Conservation (phyloP, 2,113 vertebrate species). For the Microtus richardsoni region DNA sequence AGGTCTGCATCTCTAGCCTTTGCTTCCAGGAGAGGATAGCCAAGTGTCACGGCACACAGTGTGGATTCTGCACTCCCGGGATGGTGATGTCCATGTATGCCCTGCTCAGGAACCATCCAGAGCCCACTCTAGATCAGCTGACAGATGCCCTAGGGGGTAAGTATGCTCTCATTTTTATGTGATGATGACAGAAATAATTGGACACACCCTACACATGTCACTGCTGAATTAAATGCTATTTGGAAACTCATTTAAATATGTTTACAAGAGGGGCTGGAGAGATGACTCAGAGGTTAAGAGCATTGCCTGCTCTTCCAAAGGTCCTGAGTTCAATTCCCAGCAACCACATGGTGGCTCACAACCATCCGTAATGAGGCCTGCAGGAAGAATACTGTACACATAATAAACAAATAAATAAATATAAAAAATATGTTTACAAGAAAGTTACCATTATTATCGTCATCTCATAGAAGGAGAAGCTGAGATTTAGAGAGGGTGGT, state of each 20-base stretch:
- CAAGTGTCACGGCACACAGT: constrained; percentile 92
- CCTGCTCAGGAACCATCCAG: constrained; percentile 89
- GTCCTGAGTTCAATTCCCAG: no score
- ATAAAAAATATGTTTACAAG: not conserved
- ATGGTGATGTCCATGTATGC: constrained; percentile 94
- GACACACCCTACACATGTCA: not conserved
- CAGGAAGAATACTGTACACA: no score
- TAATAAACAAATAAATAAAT: no score
- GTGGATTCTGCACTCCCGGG: constrained; percentile 94
- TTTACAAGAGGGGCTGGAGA: no score
- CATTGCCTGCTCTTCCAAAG: no score
- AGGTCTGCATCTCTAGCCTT: not conserved
- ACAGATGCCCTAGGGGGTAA: constrained; percentile 82
- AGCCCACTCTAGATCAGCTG: constrained; percentile 90
- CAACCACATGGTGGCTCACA: no score
- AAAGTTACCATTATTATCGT: not conserved
- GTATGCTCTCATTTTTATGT: not conserved
- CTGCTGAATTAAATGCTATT: not conserved
- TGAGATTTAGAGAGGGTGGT: not conserved
- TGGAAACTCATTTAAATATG: not conserved
- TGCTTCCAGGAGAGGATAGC: constrained; percentile 91
- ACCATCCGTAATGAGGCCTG: no score
- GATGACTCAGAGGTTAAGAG: no score
- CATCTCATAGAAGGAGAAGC: not conserved
- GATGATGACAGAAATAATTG: not conserved